Evolutionary conservation across 2,113 vertebrate species (phyloP).

Genomic region (Austrofundulus limnaeus): DNA sequence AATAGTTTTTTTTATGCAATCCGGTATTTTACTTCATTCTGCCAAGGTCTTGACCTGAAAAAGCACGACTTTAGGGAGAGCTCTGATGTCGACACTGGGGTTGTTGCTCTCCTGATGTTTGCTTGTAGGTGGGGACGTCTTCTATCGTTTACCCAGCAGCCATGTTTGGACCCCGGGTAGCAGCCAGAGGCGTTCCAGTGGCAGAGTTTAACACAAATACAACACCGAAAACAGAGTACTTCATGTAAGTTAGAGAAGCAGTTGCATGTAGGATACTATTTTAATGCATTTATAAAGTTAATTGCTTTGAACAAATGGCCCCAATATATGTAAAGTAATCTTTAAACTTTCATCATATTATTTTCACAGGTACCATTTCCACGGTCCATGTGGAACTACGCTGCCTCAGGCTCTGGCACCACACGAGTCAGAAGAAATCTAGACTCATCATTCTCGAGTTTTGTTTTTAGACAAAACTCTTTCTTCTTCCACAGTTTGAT

Average conservation of each 20-base stretch:
- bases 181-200: constrained; percentile 89
- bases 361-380: constrained; percentile 87
- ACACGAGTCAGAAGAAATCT: constrained; percentile 82
- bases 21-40: constrained; percentile 9
- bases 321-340: no score
- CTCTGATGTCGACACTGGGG: constrained; percentile 6
- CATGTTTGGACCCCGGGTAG: constrained; percentile 94
- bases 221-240: constrained; percentile 85
- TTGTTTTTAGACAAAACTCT: neutral
- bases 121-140: constrained; percentile 89
- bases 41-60: neutral
- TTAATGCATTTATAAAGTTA: neutral
- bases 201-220: constrained; percentile 89
- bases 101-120: constrained; percentile 9
- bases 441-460: constrained; percentile 18
- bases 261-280: no score
- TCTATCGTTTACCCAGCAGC: constrained; percentile 94
- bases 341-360: no score
- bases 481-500: constrained; percentile 15
- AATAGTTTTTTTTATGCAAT: neutral
- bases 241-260: constrained; percentile 79
- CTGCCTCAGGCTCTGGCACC: constrained; percentile 86
- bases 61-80: neutral
- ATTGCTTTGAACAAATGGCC: neutral
- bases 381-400: constrained; percentile 88